Evolutionary conservation across 2,888 invertebrate species (phyloP), one percentile per base, ranked within the genome.

Genomic region (Acleris emargana): DNA sequence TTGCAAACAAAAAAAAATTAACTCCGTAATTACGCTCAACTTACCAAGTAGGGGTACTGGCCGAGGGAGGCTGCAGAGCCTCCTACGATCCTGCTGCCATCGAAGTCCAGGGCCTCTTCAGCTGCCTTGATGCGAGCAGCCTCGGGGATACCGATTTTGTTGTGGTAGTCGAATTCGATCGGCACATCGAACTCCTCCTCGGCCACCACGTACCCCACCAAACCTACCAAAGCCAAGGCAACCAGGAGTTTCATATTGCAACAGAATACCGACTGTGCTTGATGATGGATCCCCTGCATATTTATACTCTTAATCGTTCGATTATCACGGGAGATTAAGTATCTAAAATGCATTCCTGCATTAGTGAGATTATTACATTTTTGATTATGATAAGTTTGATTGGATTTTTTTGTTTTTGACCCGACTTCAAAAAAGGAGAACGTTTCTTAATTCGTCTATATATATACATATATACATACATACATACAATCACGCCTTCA

Each of bases 161-260:
- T 52, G 60, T 66, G 66, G 57, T 66, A 66, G 57, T 66, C 66
- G 1, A 25, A 57, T 17, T 54, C 61, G 25, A 77, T 67, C 6
- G 73, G 70, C 9, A 50, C 60, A 64, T 76, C 78, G 22, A 66
- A 64, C 5, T 66, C 73, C 11, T 32, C 32, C 47, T 63, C 67
- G 7, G 38, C 61, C 66, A 66, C 25, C 25, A 25, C 25, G 25
- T 32, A 20, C 51, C 32, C 57, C 16, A 60, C 64, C 32, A 61
- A 16, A 38, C 66, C 66, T n/a, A 61, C 7, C 57, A 66, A 45
- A 17, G 66, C 66, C 5, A 66, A 61, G 16, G 60, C 66, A 42
- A 64, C 38, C 13, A 64, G 51, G 55, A 60, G 45, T 55, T 64
- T 64, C 64, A 64, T 64, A 22, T 55, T 60, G 59, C 9, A 13